phyloP scores from a whole-genome alignment of 2,113 vertebrate genomes.

The Sphyrna mokarran region DNA sequence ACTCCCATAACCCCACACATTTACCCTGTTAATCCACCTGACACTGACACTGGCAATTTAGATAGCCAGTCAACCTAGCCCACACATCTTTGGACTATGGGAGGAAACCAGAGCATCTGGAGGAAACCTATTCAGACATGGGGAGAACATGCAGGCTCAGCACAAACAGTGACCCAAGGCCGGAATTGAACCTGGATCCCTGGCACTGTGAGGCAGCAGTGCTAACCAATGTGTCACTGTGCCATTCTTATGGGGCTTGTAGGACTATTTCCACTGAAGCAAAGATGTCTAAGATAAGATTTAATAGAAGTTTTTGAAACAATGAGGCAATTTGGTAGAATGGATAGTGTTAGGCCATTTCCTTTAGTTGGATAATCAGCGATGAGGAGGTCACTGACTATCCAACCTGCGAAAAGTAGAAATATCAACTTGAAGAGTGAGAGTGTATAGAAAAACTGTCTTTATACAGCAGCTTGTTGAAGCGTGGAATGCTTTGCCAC shows the following conservation, averaged over 20 bases:
- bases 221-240: too few species aligned
- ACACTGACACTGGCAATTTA: too few species aligned
- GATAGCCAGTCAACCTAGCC: too few species aligned
- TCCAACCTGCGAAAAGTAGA: neutral
- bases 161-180: too few species aligned
- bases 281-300: neutral
- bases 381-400: neutral
- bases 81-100: too few species aligned
- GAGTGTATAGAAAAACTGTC: neutral
- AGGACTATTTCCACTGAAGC: neutral
- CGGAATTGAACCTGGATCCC: too few species aligned
- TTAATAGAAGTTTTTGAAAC: slow-evolving; percentile 7
- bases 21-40: too few species aligned
- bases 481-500: neutral
- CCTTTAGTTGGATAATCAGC: neutral
- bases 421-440: neutral
- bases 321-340: neutral
- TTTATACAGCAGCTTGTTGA: neutral
- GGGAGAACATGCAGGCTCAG: too few species aligned
- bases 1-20: too few species aligned
- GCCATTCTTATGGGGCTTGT: neutral
- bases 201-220: too few species aligned
- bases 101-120: too few species aligned
- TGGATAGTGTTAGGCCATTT: neutral
- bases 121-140: too few species aligned